Conservation (phyloP, 2,113 vertebrate species). For the Tupaia tana region DNA sequence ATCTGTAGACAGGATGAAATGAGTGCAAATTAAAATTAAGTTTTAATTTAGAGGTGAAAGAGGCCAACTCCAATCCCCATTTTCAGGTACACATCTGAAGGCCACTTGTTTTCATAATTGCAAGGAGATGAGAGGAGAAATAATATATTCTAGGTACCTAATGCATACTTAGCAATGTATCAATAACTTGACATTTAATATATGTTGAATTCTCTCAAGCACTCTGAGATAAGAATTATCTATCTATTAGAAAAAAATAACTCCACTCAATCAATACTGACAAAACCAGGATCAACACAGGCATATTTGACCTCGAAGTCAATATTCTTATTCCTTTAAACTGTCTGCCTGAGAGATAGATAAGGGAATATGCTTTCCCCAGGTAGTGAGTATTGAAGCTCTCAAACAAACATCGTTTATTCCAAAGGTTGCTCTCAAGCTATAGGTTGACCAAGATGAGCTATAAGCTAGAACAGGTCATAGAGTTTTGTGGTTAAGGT, state of each 20-base stretch:
- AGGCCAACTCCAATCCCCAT: background rate
- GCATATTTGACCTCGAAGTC: background rate
- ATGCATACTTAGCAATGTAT: background rate
- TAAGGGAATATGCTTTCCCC: background rate
- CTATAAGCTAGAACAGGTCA: background rate
- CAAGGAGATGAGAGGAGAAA: background rate
- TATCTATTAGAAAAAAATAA: background rate
- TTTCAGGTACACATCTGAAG: background rate
- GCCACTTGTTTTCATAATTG: slow-evolving; percentile 4
- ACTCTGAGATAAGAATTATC: background rate
- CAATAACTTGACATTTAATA: background rate
- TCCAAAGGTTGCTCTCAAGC: background rate
- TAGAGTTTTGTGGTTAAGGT: background rate
- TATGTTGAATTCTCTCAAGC: background rate
- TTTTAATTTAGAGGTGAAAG: background rate
- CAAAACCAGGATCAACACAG: background rate
- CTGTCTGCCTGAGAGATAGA: background rate
- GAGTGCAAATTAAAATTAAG: background rate
- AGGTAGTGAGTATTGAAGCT: background rate
- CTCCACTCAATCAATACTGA: background rate
- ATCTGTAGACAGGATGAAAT: background rate
- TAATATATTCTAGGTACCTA: background rate
- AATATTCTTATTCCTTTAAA: background rate
- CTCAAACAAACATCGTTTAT: background rate
- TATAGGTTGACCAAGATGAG: background rate